phyloP scores from a whole-genome alignment of 2,888 invertebrate genomes.

The Rotaria magnacalcarata region DNA sequence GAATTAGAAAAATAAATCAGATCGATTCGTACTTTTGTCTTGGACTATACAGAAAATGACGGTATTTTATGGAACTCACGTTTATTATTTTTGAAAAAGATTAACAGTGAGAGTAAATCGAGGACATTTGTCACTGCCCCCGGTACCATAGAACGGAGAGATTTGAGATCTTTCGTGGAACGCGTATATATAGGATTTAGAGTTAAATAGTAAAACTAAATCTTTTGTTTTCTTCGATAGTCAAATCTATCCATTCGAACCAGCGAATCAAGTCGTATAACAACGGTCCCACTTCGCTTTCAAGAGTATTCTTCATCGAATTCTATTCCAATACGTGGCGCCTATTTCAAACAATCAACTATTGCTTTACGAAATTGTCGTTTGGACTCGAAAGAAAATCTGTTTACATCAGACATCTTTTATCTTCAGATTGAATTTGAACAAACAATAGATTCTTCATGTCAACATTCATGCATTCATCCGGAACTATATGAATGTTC shows the following conservation, averaged over 20 bases:
- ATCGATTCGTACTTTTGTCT: too few relatives aligned
- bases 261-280: neutral
- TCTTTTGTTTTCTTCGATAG: neutral
- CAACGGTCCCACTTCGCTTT: neutral
- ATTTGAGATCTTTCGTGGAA: too few relatives aligned
- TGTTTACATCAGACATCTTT: neutral
- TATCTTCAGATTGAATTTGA: neutral
- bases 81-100: too few relatives aligned
- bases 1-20: too few relatives aligned
- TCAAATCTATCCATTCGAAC: neutral
- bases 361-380: neutral
- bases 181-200: too few relatives aligned
- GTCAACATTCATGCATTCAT: neutral
- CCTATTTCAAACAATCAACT: constrained; percentile 14
- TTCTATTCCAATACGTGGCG: neutral
- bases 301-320: neutral
- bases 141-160: too few relatives aligned
- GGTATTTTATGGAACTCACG: too few relatives aligned
- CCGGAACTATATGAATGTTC: neutral
- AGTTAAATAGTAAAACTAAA: too few relatives aligned
- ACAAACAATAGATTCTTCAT: neutral
- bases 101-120: too few relatives aligned
- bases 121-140: too few relatives aligned
- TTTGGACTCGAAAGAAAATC: neutral
- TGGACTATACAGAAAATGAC: too few relatives aligned